Conservation (phyloP, 1,140 invertebrate species). For the Brachionus plicatilis region DNA sequence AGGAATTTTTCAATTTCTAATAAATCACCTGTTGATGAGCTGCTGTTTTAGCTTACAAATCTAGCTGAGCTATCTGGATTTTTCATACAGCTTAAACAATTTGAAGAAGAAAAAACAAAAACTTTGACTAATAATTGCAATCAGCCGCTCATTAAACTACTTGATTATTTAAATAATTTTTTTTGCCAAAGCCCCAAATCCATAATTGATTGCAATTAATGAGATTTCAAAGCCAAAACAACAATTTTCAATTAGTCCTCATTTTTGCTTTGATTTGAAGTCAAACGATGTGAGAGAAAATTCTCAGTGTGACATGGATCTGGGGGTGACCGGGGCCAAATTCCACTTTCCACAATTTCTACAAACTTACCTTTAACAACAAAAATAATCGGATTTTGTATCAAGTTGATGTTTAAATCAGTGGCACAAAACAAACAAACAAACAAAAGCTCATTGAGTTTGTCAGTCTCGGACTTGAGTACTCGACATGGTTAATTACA, state of each 20-base stretch:
- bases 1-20: neutral
- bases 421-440: neutral
- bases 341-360: neutral
- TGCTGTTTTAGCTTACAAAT: neutral
- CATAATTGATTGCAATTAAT: conserved; percentile 10
- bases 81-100: neutral
- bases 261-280: neutral
- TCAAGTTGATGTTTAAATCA: neutral
- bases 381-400: neutral
- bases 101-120: neutral
- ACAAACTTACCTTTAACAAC: neutral
- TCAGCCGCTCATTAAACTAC: neutral
- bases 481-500: conserved; percentile 24
- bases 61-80: neutral
- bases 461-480: neutral
- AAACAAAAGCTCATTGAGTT: neutral
- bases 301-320: neutral
- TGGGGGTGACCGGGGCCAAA: neutral
- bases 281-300: neutral
- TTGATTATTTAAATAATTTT: neutral
- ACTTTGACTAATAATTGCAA: neutral
- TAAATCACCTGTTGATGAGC: neutral
- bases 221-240: neutral
- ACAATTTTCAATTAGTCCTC: neutral
- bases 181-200: neutral